These are phyloP conservation scores for Harpegnathos saltator DNA, from an alignment of 1,140 invertebrate species.

Conservation along the genomic window DNA sequence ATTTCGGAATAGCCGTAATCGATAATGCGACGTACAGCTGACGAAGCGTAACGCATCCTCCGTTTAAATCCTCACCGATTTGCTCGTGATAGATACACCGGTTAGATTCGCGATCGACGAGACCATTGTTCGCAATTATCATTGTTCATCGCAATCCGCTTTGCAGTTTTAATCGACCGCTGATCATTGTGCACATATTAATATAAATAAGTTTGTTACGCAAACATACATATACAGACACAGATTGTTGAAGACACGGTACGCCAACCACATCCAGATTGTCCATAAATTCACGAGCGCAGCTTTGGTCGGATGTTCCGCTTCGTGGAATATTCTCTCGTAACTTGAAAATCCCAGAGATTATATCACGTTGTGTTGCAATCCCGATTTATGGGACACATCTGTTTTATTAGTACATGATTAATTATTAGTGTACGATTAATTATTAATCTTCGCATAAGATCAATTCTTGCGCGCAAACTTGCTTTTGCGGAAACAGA, in stretches of 20 bases:
- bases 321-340: not conserved
- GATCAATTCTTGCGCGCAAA: too few relatives aligned
- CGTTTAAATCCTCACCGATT: conserved; percentile 27
- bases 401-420: too few relatives aligned
- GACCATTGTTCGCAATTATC: not conserved
- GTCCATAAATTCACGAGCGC: not conserved
- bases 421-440: too few relatives aligned
- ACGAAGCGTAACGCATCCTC: conserved; percentile 8
- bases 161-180: conserved; percentile 3
- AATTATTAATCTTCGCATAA: too few relatives aligned
- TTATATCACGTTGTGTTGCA: too few relatives aligned
- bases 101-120: not conserved
- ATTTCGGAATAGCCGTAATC: not conserved
- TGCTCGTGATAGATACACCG: not conserved
- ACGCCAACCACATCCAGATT: conserved; percentile 6
- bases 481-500: too few relatives aligned
- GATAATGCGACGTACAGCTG: conserved; percentile 22
- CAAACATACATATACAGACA: conserved; percentile 18
- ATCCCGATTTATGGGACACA: too few relatives aligned
- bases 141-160: not conserved
- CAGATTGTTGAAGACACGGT: conserved; percentile 11
- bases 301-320: not conserved
- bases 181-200: conserved; percentile 28
- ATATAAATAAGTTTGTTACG: conserved; percentile 33
- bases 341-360: not conserved